Conservation (phyloP, 2,113 vertebrate species). For the Mesitornis unicolor region DNA sequence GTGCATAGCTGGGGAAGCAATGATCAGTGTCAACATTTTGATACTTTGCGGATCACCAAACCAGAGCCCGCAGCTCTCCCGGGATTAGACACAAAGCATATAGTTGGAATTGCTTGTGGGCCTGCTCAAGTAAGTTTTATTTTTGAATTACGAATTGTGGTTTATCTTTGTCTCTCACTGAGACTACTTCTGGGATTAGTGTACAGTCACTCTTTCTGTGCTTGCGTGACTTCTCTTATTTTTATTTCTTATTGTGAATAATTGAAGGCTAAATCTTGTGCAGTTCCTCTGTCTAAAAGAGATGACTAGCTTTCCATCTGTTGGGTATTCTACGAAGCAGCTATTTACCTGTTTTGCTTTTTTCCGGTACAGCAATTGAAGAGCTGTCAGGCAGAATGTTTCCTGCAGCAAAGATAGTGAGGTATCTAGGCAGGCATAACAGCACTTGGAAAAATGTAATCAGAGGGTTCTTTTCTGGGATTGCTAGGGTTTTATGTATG, state of each 20-base stretch:
- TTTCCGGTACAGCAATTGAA: not conserved
- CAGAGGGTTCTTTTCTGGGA: not conserved
- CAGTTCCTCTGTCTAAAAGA: not conserved
- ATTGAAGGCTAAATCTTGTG: not conserved
- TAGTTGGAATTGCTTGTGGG: slow-evolving; percentile 93
- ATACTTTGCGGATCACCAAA: slow-evolving; percentile 93
- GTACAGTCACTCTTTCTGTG: too few relatives aligned
- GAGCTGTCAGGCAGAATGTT: not conserved
- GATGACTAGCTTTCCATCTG: not conserved
- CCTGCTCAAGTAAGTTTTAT: slow-evolving; percentile 86
- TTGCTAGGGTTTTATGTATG: not conserved
- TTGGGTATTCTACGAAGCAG: not conserved
- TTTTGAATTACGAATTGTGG: not conserved
- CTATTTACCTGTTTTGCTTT: not conserved
- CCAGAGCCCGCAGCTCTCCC: slow-evolving; percentile 91
- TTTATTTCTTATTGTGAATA: not conserved
- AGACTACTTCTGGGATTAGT: not conserved
- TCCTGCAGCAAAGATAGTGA: not conserved
- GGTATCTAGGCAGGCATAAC: not conserved
- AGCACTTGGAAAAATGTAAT: not conserved
- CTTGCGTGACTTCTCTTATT: not conserved
- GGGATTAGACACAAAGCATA: slow-evolving; percentile 91
- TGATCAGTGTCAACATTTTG: slow-evolving; percentile 97
- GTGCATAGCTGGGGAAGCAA: slow-evolving; percentile 99
- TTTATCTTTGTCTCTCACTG: not conserved